Percentiles rank a stretch among this genome's conserved stretches.
Conservation (phyloP, 2,888 invertebrate genomes). For the Dusona sp. region DNA sequence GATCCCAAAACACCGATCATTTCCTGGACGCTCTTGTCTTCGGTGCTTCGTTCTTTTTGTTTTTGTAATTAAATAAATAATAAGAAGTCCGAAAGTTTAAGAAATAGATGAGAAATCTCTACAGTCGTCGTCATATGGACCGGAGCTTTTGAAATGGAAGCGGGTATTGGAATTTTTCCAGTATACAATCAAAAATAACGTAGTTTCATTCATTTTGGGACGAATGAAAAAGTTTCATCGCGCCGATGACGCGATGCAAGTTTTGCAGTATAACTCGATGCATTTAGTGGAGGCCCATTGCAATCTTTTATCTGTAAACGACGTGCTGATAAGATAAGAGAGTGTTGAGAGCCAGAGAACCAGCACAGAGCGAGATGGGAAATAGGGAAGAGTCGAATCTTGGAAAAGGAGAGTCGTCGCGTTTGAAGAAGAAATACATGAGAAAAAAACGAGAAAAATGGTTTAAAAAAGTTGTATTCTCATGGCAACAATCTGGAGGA, state of each 20-base stretch:
- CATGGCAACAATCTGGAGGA: constrained; percentile 83
- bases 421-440: constrained; percentile 53
- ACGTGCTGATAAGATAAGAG: constrained; percentile 65
- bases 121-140: not conserved
- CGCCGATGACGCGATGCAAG: constrained; percentile 28
- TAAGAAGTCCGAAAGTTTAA: not conserved
- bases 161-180: not conserved
- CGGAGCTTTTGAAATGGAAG: not conserved
- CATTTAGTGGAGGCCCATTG: constrained; percentile 67
- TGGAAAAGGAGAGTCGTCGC: constrained; percentile 57
- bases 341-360: constrained; percentile 59
- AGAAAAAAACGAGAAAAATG: constrained; percentile 45
- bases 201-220: not conserved
- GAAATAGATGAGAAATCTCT: not conserved
- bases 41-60: constrained; percentile 1
- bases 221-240: constrained; percentile 45
- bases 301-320: constrained; percentile 68
- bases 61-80: not conserved
- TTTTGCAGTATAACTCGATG: constrained; percentile 61
- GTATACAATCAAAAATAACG: not conserved
- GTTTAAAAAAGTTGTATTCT: constrained; percentile 77
- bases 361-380: constrained; percentile 57
- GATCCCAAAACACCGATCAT: constrained; percentile 64
- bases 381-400: constrained; percentile 25
- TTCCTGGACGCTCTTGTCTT: constrained; percentile 50